phyloP scores from a whole-genome alignment of 2,888 invertebrate species.

The Drosophila stalkeri region DNA sequence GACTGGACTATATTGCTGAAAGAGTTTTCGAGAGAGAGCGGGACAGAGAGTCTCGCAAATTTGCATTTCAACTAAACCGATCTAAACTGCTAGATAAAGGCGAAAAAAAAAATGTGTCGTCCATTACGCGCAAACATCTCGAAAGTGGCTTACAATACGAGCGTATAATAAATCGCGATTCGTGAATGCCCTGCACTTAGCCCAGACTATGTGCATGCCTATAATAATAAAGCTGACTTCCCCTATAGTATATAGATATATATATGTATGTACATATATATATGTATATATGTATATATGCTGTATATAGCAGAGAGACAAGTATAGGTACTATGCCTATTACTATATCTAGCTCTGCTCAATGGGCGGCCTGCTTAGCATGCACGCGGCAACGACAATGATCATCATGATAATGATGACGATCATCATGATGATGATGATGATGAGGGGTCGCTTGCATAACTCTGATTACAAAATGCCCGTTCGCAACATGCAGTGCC shows the following conservation, averaged over 20 bases:
- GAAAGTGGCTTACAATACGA: slow-evolving; percentile 41
- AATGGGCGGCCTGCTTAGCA: slow-evolving; percentile 42
- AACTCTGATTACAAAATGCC: slow-evolving; percentile 54
- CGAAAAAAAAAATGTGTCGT: slow-evolving; percentile 38
- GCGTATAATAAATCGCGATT: slow-evolving; percentile 34
- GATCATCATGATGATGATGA: not conserved
- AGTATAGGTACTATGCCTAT: slow-evolving; percentile 12
- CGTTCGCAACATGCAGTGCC: slow-evolving; percentile 10
- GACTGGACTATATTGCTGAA: slow-evolving; percentile 7
- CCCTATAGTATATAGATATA: slow-evolving; percentile 5
- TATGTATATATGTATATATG: not conserved
- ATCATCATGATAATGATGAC: not conserved
- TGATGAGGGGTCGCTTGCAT: slow-evolving; percentile 38
- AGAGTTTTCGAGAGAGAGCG: slow-evolving; percentile 28
- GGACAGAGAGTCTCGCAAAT: slow-evolving; percentile 31
- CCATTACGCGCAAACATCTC: slow-evolving; percentile 32
- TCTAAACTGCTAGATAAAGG: slow-evolving; percentile 62
- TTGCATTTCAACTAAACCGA: slow-evolving; percentile 70
- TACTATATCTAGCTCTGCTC: slow-evolving; percentile 15
- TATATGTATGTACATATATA: not conserved
- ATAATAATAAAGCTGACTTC: slow-evolving; percentile 19
- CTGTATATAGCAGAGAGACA: not conserved
- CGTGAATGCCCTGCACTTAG: slow-evolving; percentile 35
- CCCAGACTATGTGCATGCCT: slow-evolving; percentile 17
- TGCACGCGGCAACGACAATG: slow-evolving; percentile 33